Base-by-base conservation (phyloP, 2,888 invertebrate genomes). In the Xanthia togata region DNA sequence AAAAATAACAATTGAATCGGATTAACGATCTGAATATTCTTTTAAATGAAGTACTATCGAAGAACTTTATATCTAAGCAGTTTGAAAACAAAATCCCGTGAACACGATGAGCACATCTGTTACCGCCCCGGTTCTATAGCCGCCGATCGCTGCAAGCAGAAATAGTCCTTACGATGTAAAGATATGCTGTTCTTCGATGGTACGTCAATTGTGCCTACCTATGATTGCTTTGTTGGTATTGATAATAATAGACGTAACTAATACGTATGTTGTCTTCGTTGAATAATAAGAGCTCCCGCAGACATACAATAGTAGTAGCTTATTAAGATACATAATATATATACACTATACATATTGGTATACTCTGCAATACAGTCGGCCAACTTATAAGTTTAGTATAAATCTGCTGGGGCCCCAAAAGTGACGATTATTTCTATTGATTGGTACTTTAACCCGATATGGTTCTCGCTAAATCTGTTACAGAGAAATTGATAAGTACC, bases 1-100 rank as follows among this genome's bases (percentile, higher is more conserved):
- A 17, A 26, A 31, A 55, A 38, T 23, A 64, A 73, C 63, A 73
- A 75, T 31, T 47, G 75, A 57, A 73, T 57, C 14, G 23, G 20
- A 64, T n/a, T 57, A 75, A 63, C 62, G 73, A 72, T 35, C 20
- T 53, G 11, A 1, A 9, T 67, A 12, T 53, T 71, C 50, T 50
- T 50, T 55, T 35, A 35, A 14, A 11, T 0, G 5, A 69, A 20
- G n/a, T 35, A n/a, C n/a, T n/a, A n/a, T n/a, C n/a, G n/a, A n/a
- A n/a, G n/a, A n/a, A n/a, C n/a, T n/a, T n/a, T n/a, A n/a, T n/a
- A n/a, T n/a, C n/a, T n/a, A n/a, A n/a, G n/a, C n/a, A n/a, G n/a
- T n/a, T n/a, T n/a, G n/a, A n/a, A n/a, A n/a, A n/a, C n/a, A n/a
- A n/a, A n/a, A n/a, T n/a, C n/a, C n/a, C n/a, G n/a, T n/a, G n/a